Evolutionary conservation across 2,113 vertebrate species (phyloP).

Genomic region (Sturnira hondurensis): DNA sequence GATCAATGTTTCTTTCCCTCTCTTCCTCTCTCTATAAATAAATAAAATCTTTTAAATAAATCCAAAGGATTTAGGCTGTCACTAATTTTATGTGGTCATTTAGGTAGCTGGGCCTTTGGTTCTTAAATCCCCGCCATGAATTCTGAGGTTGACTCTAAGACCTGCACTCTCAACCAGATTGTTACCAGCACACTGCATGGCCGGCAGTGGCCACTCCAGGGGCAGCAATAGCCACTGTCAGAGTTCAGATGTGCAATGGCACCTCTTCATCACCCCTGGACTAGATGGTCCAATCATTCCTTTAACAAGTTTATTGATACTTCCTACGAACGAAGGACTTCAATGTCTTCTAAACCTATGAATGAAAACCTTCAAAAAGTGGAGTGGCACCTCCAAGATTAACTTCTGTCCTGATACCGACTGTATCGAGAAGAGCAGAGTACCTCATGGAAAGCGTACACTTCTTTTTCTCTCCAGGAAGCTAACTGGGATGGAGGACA

Average conservation of each 20-base stretch:
- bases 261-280: not conserved
- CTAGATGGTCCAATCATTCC: not conserved
- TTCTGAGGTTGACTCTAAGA: not conserved
- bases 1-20: no score
- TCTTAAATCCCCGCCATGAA: not conserved
- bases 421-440: not conserved
- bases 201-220: not conserved
- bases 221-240: not conserved
- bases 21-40: no score
- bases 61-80: not conserved
- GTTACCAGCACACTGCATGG: not conserved
- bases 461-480: not conserved
- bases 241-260: not conserved
- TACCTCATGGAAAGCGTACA: not conserved
- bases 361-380: not conserved
- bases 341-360: not conserved
- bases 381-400: not conserved
- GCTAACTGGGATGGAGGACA: not conserved
- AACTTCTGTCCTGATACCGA: not conserved
- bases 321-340: not conserved
- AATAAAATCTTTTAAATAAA: no score
- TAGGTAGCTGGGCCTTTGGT: not conserved
- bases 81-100: not conserved
- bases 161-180: not conserved
- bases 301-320: not conserved